Evolutionary conservation across 1,140 invertebrate genomes (phyloP).

Genomic region (Dendroctonus ponderosae): DNA sequence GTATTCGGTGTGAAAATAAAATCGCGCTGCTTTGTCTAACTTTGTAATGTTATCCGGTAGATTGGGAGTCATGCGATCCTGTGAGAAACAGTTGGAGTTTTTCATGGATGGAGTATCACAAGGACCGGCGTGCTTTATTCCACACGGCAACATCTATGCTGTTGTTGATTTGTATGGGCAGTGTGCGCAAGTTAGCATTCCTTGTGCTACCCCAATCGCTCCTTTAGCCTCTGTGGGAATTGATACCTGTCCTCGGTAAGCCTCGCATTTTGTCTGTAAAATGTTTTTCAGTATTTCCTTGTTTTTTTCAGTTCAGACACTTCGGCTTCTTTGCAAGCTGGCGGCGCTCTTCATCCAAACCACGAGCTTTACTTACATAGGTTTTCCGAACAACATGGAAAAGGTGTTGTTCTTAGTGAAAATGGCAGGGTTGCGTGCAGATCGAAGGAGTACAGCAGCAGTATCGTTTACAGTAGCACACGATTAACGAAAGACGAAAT

Average conservation of each 20-base stretch:
- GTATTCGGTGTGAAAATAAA: not conserved
- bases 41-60: constrained; percentile 41
- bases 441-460: constrained; percentile 64
- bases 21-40: not conserved
- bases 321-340: constrained; percentile 45
- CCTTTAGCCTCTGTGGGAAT: constrained; percentile 32
- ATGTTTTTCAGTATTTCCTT: not conserved
- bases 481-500: constrained; percentile 72
- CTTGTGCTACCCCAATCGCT: constrained; percentile 48
- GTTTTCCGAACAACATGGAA: constrained; percentile 70
- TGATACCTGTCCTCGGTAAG: constrained; percentile 26
- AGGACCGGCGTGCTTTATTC: constrained; percentile 79
- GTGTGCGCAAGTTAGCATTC: constrained; percentile 79
- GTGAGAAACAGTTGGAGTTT: constrained; percentile 83
- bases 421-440: constrained; percentile 67
- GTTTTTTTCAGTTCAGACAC: constrained; percentile 43
- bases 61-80: constrained; percentile 85
- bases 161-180: constrained; percentile 94
- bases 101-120: constrained; percentile 89
- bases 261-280: not conserved
- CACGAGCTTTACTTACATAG: constrained; percentile 46
- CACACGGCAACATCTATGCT: constrained; percentile 84
- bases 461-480: constrained; percentile 71
- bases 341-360: constrained; percentile 42
- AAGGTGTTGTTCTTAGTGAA: constrained; percentile 68